Evolutionary conservation across 2,797 vertebrate species (phyloP).

Genomic region (Triplophysa yarkandensis): DNA sequence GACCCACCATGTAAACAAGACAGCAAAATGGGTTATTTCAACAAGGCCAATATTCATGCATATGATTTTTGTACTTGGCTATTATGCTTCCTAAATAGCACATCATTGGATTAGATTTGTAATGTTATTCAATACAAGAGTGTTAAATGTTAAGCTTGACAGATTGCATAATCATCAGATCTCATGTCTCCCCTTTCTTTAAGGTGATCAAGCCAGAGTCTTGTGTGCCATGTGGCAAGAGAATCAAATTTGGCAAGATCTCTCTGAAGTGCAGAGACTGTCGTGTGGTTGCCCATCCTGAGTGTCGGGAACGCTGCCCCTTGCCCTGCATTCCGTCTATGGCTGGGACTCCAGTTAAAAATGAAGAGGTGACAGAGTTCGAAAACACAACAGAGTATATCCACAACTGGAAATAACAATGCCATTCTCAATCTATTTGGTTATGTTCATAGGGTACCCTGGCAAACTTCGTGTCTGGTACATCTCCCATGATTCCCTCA

Average conservation of each 20-base stretch:
- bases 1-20: neutral
- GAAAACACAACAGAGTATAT: too few species aligned
- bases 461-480: slow-evolving; percentile 85
- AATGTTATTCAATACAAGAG: neutral
- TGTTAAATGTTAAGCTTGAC: neutral
- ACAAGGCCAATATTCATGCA: neutral
- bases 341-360: slow-evolving; percentile 84
- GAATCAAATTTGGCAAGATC: slow-evolving; percentile 96
- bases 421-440: neutral
- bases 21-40: neutral
- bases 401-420: neutral
- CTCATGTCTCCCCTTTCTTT: neutral
- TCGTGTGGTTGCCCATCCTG: slow-evolving; percentile 88
- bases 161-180: neutral
- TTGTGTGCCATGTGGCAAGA: slow-evolving; percentile 95
- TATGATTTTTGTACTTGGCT: neutral
- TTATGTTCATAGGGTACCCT: slow-evolving; percentile 81
- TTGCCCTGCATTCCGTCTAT: slow-evolving; percentile 91
- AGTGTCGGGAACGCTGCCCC: slow-evolving; percentile 93
- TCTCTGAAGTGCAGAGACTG: slow-evolving; percentile 94
- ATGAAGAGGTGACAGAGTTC: slow-evolving; percentile 79
- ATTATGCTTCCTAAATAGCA: neutral
- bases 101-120: neutral
- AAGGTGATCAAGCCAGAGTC: slow-evolving; percentile 97
- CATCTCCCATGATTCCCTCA: slow-evolving; percentile 92